Percentiles rank a stretch among this genome's conserved stretches.
Evolutionary conservation across 2,888 invertebrate genomes (phyloP).

Genomic region (Acleris cristana): DNA sequence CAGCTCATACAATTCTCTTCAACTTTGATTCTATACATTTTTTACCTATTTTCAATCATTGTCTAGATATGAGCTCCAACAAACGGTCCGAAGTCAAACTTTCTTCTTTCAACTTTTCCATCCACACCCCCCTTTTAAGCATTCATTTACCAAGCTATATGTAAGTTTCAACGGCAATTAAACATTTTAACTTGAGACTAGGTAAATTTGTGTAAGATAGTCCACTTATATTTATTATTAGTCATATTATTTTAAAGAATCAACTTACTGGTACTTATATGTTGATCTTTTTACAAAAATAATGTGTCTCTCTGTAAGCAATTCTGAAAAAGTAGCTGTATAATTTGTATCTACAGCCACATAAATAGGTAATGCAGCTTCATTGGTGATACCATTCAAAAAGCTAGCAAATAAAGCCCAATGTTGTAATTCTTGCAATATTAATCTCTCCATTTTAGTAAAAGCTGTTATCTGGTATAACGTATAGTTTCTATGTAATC

Average conservation of each 20-base stretch:
- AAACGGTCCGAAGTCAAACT: no score
- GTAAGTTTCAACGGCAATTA: no score
- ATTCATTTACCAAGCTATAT: no score
- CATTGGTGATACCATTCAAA: slow-evolving; percentile 68
- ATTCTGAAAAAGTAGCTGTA: slow-evolving; percentile 52
- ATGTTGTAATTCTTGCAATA: slow-evolving; percentile 55
- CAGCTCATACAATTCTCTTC: no score
- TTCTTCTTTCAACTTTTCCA: no score
- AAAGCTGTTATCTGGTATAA: slow-evolving; percentile 68
- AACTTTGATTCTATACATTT: no score
- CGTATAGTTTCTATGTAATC: slow-evolving; percentile 45
- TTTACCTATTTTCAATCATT: no score
- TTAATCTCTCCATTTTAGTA: slow-evolving; percentile 59
- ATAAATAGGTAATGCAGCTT: slow-evolving; percentile 67
- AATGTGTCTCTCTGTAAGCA: slow-evolving; percentile 49
- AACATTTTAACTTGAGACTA: no score
- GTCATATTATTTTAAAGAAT: neutral
- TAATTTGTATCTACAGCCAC: slow-evolving; percentile 54
- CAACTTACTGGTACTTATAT: slow-evolving; percentile 4
- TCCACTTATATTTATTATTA: neutral
- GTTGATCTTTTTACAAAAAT: neutral
- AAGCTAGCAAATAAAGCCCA: slow-evolving; percentile 53
- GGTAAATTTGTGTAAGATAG: no score
- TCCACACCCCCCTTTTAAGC: no score
- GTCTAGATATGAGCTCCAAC: no score